A percentile compares a stretch with the other conserved stretches of the same genome.
Evolutionary conservation across 1,140 invertebrate species (phyloP).

Genomic region (Anthonomus grandis): DNA sequence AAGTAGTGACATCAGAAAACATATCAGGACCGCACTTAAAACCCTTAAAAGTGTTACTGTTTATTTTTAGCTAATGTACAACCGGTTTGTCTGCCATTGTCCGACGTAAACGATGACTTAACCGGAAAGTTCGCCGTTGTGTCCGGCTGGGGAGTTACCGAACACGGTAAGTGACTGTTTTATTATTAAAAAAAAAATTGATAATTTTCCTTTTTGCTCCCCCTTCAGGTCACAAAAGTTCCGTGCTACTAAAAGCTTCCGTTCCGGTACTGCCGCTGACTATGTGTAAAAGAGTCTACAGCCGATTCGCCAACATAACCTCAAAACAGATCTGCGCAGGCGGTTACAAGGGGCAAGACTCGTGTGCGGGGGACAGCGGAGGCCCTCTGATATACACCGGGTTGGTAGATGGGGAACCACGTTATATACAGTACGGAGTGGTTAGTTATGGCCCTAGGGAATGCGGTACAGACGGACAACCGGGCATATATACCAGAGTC

Average conservation of each 20-base stretch:
- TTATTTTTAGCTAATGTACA: constrained; percentile 50
- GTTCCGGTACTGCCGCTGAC: constrained; percentile 26
- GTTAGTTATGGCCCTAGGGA: constrained; percentile 52
- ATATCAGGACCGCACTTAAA: too few species aligned
- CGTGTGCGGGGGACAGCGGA: constrained; percentile 59
- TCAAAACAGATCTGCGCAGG: constrained; percentile 52
- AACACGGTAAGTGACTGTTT: constrained; percentile 27
- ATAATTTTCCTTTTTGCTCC: neutral
- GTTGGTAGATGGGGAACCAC: constrained; percentile 18
- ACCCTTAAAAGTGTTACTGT: neutral
- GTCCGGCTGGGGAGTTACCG: constrained; percentile 43
- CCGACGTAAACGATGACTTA: constrained; percentile 26
- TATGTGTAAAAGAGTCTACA: constrained; percentile 29
- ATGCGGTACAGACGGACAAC: constrained; percentile 50
- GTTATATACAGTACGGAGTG: constrained; percentile 40
- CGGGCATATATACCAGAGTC: constrained; percentile 40
- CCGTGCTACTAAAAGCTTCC: constrained; percentile 22
- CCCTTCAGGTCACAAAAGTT: constrained; percentile 25
- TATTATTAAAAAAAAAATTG: neutral
- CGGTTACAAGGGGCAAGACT: constrained; percentile 48
- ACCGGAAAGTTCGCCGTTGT: constrained; percentile 32
- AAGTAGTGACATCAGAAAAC: too few species aligned
- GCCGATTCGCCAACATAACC: constrained; percentile 21
- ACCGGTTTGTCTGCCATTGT: constrained; percentile 58
- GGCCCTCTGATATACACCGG: constrained; percentile 53